Percentiles rank a stretch among this genome's conserved stretches.
phyloP scores from a whole-genome alignment of 1,140 invertebrate genomes.

The Lucilia cuprina region DNA sequence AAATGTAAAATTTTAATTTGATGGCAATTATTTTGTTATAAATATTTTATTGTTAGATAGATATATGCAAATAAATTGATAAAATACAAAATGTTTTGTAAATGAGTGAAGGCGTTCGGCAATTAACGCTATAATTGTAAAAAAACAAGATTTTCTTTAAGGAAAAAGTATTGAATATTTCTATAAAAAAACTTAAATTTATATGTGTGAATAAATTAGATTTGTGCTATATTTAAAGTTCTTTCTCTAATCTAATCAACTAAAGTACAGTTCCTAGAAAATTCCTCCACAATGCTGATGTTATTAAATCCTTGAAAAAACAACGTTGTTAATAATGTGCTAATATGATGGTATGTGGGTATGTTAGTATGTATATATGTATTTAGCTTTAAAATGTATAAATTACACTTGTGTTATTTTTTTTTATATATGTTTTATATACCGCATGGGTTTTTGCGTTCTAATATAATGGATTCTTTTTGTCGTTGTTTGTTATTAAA shows the following conservation, averaged over 20 bases:
- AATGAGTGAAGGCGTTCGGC: too few species aligned
- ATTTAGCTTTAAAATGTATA: background rate
- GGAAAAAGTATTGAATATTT: too few species aligned
- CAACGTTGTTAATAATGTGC: background rate
- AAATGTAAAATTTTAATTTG: background rate
- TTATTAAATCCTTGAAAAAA: background rate
- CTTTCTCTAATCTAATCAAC: too few species aligned
- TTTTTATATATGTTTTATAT: background rate
- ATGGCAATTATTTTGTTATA: background rate
- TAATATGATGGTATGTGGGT: background rate
- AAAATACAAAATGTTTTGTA: too few species aligned
- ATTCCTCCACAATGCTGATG: background rate
- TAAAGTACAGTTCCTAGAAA: background rate
- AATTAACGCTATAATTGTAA: too few species aligned
- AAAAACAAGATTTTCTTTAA: too few species aligned
- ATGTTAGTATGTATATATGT: background rate
- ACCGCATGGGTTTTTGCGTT: background rate
- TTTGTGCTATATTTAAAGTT: too few species aligned
- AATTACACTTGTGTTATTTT: background rate
- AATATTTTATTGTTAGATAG: too few species aligned
- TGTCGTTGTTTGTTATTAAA: background rate
- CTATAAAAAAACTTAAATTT: too few species aligned
- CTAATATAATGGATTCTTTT: constrained; percentile 12
- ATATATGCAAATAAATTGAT: too few species aligned
- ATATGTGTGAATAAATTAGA: too few species aligned